These are phyloP conservation scores for Misgurnus mizolepis DNA, from an alignment of 2,113 vertebrate species.

Conservation along the genomic window DNA sequence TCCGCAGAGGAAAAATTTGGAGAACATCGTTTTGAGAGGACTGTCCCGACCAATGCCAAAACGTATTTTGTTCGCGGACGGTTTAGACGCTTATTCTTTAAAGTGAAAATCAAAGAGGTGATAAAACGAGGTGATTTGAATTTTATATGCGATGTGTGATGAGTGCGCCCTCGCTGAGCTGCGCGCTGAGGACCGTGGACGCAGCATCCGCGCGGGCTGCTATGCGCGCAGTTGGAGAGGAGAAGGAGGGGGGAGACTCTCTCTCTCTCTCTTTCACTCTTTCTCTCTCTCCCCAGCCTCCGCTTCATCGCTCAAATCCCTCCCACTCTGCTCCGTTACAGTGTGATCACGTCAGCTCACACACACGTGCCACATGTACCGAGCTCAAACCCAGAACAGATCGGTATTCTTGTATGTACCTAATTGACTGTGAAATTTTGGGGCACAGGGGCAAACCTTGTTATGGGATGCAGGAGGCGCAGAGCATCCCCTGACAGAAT, in stretches of 20 bases:
- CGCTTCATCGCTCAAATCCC: slow-evolving; percentile 38
- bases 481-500: not conserved
- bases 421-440: not conserved
- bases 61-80: slow-evolving; percentile 6
- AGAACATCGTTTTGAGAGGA: slow-evolving; percentile 53
- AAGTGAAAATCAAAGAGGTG: slow-evolving; percentile 49
- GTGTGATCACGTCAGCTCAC: slow-evolving; percentile 52
- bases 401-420: not conserved
- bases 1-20: slow-evolving; percentile 54
- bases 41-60: slow-evolving; percentile 32
- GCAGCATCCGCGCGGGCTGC: slow-evolving; percentile 70
- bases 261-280: slow-evolving; percentile 35
- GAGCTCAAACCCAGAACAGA: slow-evolving; percentile 20
- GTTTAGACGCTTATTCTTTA: slow-evolving; percentile 33
- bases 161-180: slow-evolving; percentile 60
- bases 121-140: slow-evolving; percentile 62
- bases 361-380: slow-evolving; percentile 23
- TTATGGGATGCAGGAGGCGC: not conserved
- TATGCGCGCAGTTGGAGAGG: slow-evolving; percentile 54
- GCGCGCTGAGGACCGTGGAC: slow-evolving; percentile 71
- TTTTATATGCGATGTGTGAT: slow-evolving; percentile 66
- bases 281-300: slow-evolving; percentile 39
- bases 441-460: no score
- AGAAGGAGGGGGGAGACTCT: slow-evolving; percentile 8
- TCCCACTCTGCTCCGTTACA: slow-evolving; percentile 47